Percentiles rank a stretch among this genome's conserved stretches.
Evolutionary conservation across 2,888 invertebrate species (phyloP).

Genomic region (Limenitis camilla): DNA sequence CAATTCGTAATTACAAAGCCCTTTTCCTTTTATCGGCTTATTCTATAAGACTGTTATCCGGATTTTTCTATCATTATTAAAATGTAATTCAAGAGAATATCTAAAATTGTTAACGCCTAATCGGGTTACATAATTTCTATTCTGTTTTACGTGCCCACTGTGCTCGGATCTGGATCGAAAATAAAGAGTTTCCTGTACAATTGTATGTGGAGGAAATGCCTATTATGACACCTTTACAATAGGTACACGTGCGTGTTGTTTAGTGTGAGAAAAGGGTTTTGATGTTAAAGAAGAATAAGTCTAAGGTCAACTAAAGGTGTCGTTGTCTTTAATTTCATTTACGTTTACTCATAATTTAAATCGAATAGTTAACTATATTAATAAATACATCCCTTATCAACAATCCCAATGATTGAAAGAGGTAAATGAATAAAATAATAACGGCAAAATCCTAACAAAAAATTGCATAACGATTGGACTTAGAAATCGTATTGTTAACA

Average conservation of each 20-base stretch:
- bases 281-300: not conserved
- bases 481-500: conserved; percentile 23
- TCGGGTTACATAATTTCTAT: conserved; percentile 8
- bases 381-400: no score
- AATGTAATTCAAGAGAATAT: not conserved
- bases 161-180: conserved; percentile 46
- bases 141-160: conserved; percentile 45
- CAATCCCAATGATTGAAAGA: no score
- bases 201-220: conserved; percentile 56
- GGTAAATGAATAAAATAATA: not conserved
- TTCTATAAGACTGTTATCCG: no score
- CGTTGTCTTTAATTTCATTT: no score
- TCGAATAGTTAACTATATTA: no score
- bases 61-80: not conserved
- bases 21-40: no score
- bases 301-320: not conserved
- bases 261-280: conserved; percentile 49
- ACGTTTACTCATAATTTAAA: no score
- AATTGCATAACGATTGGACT: conserved; percentile 6
- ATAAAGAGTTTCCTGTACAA: conserved; percentile 67
- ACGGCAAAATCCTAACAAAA: not conserved
- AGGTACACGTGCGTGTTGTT: conserved; percentile 50
- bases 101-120: not conserved
- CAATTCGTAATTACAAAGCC: no score
- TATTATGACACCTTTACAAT: conserved; percentile 43